Conservation (phyloP, 2,113 vertebrate species). For the Leucosticte australis region DNA sequence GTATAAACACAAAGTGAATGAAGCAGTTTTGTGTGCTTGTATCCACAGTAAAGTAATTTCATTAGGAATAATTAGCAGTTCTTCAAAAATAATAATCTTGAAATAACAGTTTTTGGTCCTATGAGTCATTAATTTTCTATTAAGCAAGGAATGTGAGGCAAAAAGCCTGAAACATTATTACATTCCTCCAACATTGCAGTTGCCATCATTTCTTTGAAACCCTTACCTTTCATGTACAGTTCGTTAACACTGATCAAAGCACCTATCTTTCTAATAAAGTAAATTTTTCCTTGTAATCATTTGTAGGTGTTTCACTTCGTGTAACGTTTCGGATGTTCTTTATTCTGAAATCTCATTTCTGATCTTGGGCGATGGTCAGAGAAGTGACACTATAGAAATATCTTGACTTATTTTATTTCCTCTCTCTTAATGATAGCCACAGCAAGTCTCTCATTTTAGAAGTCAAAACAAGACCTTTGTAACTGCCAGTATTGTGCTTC, state of each 20-base stretch:
- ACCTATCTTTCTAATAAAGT: slow-evolving; percentile 33
- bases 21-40: neutral
- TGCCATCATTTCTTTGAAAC: slow-evolving; percentile 49
- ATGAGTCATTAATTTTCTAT: neutral
- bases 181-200: neutral
- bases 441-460: neutral
- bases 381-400: neutral
- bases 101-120: neutral
- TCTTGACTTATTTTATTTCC: neutral
- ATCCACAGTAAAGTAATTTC: neutral
- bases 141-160: neutral
- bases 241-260: slow-evolving; percentile 60
- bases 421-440: neutral
- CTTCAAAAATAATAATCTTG: slow-evolving; percentile 8
- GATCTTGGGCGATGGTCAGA: slow-evolving; percentile 1
- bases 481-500: neutral
- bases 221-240: slow-evolving; percentile 39
- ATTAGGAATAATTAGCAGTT: neutral
- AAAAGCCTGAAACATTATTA: neutral
- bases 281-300: slow-evolving; percentile 36
- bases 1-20: neutral
- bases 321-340: neutral
- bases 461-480: slow-evolving; percentile 28
- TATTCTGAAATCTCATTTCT: slow-evolving; percentile 13
- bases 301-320: slow-evolving; percentile 19